Conservation (phyloP, 2,888 invertebrate genomes). For the Spilarctia lutea region DNA sequence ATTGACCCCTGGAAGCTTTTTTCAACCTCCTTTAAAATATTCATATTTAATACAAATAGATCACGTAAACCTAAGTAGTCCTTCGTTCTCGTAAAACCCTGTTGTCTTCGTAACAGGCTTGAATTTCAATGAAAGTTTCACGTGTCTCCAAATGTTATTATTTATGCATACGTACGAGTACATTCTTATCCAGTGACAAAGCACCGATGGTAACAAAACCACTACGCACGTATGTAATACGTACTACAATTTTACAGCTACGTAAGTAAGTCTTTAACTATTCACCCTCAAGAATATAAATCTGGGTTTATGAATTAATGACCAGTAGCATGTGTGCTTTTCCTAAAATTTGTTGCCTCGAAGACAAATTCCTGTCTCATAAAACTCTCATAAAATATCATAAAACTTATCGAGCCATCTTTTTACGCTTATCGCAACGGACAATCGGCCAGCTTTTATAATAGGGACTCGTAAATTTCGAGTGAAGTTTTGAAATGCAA, state of each 20-base stretch:
- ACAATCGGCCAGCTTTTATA: slow-evolving; percentile 25
- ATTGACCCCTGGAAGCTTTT: too few relatives aligned
- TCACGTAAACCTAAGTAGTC: background rate
- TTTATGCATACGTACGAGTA: background rate
- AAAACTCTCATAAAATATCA: slow-evolving; percentile 51
- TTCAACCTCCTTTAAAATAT: too few relatives aligned
- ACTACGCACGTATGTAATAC: background rate
- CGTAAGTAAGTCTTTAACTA: background rate
- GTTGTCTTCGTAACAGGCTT: background rate
- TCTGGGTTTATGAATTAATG: slow-evolving; percentile 21
- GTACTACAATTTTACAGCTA: background rate
- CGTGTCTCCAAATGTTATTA: background rate
- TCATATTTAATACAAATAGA: too few relatives aligned
- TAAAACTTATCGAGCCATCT: slow-evolving; percentile 44
- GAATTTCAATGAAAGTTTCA: background rate
- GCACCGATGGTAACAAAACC: background rate
- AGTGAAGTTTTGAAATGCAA: slow-evolving; percentile 16
- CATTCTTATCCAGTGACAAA: background rate
- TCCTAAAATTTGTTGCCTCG: slow-evolving; percentile 48
- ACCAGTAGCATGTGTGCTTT: slow-evolving; percentile 45
- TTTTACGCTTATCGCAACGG: slow-evolving; percentile 30
- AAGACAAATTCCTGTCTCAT: slow-evolving; percentile 47
- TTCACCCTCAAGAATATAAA: slow-evolving; percentile 27
- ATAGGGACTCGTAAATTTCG: slow-evolving; percentile 20
- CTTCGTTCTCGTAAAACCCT: background rate